phyloP scores from a whole-genome alignment of 2,888 invertebrate species.

The Drosophila meridionalis region DNA sequence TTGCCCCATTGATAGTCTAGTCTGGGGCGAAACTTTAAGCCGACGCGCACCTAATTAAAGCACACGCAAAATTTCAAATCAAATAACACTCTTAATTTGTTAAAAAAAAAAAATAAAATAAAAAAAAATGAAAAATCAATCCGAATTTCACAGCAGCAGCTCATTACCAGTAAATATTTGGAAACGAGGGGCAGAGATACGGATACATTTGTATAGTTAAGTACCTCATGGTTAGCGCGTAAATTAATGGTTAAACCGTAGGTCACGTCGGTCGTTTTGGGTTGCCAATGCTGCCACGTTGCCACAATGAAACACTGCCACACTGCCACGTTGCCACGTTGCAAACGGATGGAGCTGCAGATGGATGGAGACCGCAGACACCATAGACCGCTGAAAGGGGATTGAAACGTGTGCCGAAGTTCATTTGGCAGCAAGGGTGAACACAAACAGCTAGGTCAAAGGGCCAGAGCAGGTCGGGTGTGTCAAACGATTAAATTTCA shows the following conservation, averaged over 20 bases:
- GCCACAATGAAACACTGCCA: conserved; percentile 13
- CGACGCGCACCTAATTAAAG: conserved; percentile 2
- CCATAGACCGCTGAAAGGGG: conserved; percentile 24
- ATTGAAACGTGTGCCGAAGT: conserved; percentile 21
- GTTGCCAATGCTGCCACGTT: conserved; percentile 24
- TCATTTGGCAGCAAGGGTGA: conserved; percentile 23
- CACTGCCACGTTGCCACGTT: conserved; percentile 16
- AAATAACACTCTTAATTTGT: conserved; percentile 5
- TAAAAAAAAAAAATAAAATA: not conserved
- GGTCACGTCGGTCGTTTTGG: conserved; percentile 50
- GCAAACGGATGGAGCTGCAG: conserved; percentile 29
- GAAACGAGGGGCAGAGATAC: conserved; percentile 42
- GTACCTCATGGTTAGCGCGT: conserved; percentile 74
- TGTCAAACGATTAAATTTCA: conserved; percentile 63
- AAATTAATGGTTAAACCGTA: conserved; percentile 73
- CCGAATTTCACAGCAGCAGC: conserved; percentile 54
- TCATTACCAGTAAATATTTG: conserved; percentile 71
- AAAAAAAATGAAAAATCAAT: conserved; percentile 29
- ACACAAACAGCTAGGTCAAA: not conserved
- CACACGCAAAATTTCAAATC: conserved; percentile 13
- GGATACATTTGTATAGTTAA: conserved; percentile 74
- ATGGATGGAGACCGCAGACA: conserved; percentile 39
- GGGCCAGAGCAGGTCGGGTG: conserved; percentile 10
- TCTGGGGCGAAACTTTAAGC: not conserved
- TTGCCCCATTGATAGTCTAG: not conserved